phyloP scores from a whole-genome alignment of 2,888 invertebrate species.

The Drosophila anomalata region DNA sequence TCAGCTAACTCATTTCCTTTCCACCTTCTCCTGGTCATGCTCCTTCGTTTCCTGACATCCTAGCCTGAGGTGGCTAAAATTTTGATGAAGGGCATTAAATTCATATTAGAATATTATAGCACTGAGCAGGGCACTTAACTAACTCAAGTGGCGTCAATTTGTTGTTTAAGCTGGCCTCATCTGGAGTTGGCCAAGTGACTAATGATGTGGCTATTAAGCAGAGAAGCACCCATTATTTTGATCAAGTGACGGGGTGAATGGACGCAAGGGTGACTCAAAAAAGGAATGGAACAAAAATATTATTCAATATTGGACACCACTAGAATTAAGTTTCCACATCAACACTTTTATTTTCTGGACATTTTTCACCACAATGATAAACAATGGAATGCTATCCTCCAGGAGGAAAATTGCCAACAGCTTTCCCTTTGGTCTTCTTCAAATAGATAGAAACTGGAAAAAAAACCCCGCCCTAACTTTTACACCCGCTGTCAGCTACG shows the following conservation, averaged over 20 bases:
- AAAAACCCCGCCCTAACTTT: conserved; percentile 17
- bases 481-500: conserved; percentile 38
- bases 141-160: conserved; percentile 50
- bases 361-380: conserved; percentile 16
- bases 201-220: conserved; percentile 43
- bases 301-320: conserved; percentile 5
- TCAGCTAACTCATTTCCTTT: conserved; percentile 34
- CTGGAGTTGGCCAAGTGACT: conserved; percentile 35
- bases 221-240: conserved; percentile 3
- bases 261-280: neutral
- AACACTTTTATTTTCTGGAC: conserved; percentile 52
- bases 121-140: conserved; percentile 61
- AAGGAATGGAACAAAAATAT: too few species aligned
- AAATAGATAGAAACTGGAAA: conserved; percentile 8
- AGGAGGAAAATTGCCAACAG: neutral
- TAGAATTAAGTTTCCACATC: conserved; percentile 40
- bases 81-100: conserved; percentile 69
- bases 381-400: neutral
- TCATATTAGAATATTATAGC: conserved; percentile 72
- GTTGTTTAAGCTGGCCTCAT: conserved; percentile 24
- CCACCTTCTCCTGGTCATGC: neutral
- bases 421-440: conserved; percentile 8
- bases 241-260: neutral
- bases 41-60: conserved; percentile 4
- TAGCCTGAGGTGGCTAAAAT: conserved; percentile 46